Evolutionary conservation across 2,888 invertebrate species (phyloP).

Genomic region (Sphaerophoria taeniata): DNA sequence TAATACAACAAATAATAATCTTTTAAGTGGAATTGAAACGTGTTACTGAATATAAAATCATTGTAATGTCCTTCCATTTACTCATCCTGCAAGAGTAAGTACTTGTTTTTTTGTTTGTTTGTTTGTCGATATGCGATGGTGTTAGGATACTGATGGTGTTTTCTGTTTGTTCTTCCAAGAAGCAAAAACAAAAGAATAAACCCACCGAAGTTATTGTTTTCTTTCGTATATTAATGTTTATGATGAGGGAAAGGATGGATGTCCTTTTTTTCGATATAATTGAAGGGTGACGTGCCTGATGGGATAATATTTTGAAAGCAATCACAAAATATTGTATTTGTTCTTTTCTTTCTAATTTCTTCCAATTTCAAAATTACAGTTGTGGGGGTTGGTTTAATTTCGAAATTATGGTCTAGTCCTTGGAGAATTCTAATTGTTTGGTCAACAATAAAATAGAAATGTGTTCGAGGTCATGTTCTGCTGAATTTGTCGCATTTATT

Average conservation of each 20-base stretch:
- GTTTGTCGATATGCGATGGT: slow-evolving; percentile 15
- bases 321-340: slow-evolving; percentile 48
- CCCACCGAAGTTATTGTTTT: slow-evolving; percentile 29
- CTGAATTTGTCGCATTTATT: slow-evolving; percentile 21
- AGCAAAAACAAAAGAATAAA: slow-evolving; percentile 41
- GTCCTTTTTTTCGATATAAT: slow-evolving; percentile 45
- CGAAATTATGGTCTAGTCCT: slow-evolving; percentile 65
- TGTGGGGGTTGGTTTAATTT: slow-evolving; percentile 40
- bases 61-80: slow-evolving; percentile 70
- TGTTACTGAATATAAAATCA: slow-evolving; percentile 74
- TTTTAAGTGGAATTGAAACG: slow-evolving; percentile 74
- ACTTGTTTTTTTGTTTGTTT: slow-evolving; percentile 15
- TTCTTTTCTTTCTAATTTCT: slow-evolving; percentile 35
- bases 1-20: slow-evolving; percentile 72
- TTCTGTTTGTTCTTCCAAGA: slow-evolving; percentile 49
- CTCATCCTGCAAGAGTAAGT: neutral
- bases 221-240: slow-evolving; percentile 46
- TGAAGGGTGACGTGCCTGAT: slow-evolving; percentile 22
- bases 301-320: slow-evolving; percentile 70
- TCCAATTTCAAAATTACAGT: neutral
- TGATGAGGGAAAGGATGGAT: slow-evolving; percentile 26
- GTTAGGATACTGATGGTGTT: slow-evolving; percentile 20
- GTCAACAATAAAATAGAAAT: slow-evolving; percentile 20
- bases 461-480: neutral
- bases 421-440: slow-evolving; percentile 58